These are phyloP conservation scores for Drosophila buzzatii DNA, from an alignment of 2,888 invertebrate species.

Conservation along the genomic window DNA sequence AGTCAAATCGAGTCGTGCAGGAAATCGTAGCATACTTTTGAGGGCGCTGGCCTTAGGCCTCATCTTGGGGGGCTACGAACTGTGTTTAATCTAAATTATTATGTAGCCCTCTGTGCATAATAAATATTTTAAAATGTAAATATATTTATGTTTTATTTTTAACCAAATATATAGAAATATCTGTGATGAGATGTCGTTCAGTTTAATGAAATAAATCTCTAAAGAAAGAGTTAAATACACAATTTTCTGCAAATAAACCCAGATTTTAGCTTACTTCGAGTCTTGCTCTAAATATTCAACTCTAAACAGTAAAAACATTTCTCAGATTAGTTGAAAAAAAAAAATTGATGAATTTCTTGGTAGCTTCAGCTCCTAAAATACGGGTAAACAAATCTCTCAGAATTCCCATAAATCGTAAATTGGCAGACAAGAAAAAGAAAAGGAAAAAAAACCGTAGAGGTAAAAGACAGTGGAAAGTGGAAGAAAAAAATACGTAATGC, in stretches of 20 bases:
- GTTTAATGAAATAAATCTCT: too few relatives aligned
- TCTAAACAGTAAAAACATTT: neutral
- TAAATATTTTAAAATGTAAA: neutral
- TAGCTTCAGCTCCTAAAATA: neutral
- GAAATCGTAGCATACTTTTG: slow-evolving; percentile 30
- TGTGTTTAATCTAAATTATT: neutral
- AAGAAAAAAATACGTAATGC: slow-evolving; percentile 5
- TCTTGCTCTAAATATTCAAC: neutral
- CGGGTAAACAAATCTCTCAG: slow-evolving; percentile 23
- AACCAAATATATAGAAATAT: too few relatives aligned
- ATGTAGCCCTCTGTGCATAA: neutral
- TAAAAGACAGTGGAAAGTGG: neutral
- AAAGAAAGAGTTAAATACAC: too few relatives aligned
- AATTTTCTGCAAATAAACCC: too few relatives aligned
- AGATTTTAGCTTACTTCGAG: too few relatives aligned
- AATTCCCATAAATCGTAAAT: slow-evolving; percentile 30
- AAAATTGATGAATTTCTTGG: slow-evolving; percentile 6
- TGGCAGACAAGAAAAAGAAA: neutral
- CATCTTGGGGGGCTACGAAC: neutral
- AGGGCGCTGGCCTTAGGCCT: slow-evolving; percentile 6
- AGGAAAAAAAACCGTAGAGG: neutral
- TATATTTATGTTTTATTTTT: neutral
- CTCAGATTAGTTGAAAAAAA: neutral
- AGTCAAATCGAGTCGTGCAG: neutral
- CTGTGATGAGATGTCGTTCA: too few relatives aligned